A percentile compares a stretch with the other conserved stretches of the same genome.
Evolutionary conservation across 2,797 vertebrate genomes (phyloP).

Genomic region (Helostoma temminkii): DNA sequence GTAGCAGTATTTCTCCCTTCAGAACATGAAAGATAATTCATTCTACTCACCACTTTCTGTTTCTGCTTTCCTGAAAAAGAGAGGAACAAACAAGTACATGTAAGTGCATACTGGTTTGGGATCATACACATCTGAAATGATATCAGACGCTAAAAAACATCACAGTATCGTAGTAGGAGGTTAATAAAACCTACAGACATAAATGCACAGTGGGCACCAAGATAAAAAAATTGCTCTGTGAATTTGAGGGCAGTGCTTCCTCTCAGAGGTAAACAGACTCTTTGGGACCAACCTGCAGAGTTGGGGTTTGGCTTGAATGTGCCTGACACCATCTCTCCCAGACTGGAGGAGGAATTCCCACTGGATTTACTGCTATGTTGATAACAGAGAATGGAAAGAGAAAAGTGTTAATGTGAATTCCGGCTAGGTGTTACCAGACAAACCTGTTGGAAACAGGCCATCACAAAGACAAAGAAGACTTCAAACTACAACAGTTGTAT

Average conservation of each 20-base stretch:
- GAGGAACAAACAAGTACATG: slow-evolving; percentile 51
- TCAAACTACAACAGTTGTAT: neutral
- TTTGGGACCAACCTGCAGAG: slow-evolving; percentile 86
- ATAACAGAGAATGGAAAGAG: slow-evolving; percentile 28
- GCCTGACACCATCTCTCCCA: slow-evolving; percentile 98
- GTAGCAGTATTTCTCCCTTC: neutral
- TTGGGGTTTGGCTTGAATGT: slow-evolving; percentile 94
- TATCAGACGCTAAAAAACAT: neutral
- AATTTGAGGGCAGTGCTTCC: neutral
- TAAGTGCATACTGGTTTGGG: neutral
- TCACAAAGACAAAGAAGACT: neutral
- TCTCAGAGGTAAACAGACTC: slow-evolving; percentile 2
- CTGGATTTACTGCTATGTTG: slow-evolving; percentile 89
- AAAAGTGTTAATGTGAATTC: slow-evolving; percentile 25
- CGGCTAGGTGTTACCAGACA: slow-evolving; percentile 14
- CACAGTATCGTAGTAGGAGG: neutral
- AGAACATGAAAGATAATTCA: neutral
- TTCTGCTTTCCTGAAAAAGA: slow-evolving; percentile 95
- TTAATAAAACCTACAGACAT: neutral
- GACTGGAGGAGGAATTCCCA: slow-evolving; percentile 97
- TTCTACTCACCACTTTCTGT: slow-evolving; percentile 95
- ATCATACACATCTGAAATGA: neutral
- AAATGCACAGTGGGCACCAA: neutral
- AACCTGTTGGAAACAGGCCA: slow-evolving; percentile 3
- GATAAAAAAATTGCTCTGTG: neutral